phyloP scores from a whole-genome alignment of 1,140 invertebrate species.

The Wiebesia pumilae region DNA sequence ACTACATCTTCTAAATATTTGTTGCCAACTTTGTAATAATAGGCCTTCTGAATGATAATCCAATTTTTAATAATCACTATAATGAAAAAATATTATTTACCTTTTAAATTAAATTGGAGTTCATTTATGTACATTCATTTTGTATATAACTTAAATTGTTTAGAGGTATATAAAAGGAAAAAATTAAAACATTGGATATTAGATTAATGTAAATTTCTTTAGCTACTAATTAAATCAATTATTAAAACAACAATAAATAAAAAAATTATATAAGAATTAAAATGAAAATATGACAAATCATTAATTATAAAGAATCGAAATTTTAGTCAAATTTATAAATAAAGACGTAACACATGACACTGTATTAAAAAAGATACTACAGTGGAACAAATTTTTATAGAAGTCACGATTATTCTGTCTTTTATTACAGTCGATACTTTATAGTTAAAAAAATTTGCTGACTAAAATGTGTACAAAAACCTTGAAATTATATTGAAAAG shows the following conservation, averaged over 20 bases:
- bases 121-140: constrained; percentile 17
- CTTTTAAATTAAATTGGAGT: constrained; percentile 11
- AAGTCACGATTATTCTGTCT: neutral
- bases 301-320: neutral
- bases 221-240: neutral
- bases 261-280: neutral
- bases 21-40: constrained; percentile 19
- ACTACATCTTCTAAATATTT: constrained; percentile 31
- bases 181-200: neutral
- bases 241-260: too few species aligned
- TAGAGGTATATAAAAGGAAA: neutral
- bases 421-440: neutral
- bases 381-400: neutral
- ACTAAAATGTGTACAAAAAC: neutral
- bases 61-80: neutral
- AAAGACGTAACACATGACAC: too few species aligned
- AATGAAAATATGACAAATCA: neutral
- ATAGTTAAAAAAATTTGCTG: neutral
- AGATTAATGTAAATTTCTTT: neutral
- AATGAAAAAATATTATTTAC: constrained; percentile 3
- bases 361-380: too few species aligned
- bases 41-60: constrained; percentile 36
- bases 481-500: neutral
- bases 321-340: neutral
- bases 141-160: constrained; percentile 23